Base-by-base conservation (phyloP, 2,888 invertebrate genomes). In the Temnothorax rugatulus region DNA sequence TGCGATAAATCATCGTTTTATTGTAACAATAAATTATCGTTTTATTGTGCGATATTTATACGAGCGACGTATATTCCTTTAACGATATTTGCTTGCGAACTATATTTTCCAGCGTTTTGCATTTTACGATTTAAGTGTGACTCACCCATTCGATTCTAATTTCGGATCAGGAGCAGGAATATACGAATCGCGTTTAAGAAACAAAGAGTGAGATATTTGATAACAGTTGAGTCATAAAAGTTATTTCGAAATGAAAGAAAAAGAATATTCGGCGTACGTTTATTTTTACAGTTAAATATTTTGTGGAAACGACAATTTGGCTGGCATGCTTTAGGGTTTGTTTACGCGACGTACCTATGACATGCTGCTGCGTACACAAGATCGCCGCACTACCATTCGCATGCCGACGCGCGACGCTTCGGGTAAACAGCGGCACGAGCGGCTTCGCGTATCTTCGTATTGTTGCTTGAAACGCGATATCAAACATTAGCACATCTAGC, bases 1-100 rank as follows among this genome's bases (percentile, higher is more conserved):
- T 15, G 8, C 44, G 44, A 44, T 68, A 68, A 68, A 47, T 68
- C 47, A 68, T 47, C 29, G 9, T 68, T 68, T 68, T 68, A 68
- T 29, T 4, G 18, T 44, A 47, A 66, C 25, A 68, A 44, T 68
- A 68, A 68, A 47, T 68, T 68, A 68, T 47, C 29, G 9, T 68
- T 68, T 68, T 68, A 68, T 29, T 1, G 18, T 4, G 9, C 18
- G 47, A 18, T 68, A 68, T 29, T 68, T 47, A 68, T 47, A 68
- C 66, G 9, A 47, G 18, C 18, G 11, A 18, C 47, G 47, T 68
- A 47, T 68, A 47, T 47, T 44, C 18, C 18, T 66, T 68, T 47
- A 47, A 47, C 66, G 47, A 68, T 66, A 29, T 68, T 68, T 18
- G 18, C 15, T 21, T 29, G 29, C 11, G 47, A 47, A 47, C 18